A percentile compares a stretch with the other conserved stretches of the same genome.
phyloP scores from a whole-genome alignment of 2,888 invertebrate species.

The Ophion obscuratus region DNA sequence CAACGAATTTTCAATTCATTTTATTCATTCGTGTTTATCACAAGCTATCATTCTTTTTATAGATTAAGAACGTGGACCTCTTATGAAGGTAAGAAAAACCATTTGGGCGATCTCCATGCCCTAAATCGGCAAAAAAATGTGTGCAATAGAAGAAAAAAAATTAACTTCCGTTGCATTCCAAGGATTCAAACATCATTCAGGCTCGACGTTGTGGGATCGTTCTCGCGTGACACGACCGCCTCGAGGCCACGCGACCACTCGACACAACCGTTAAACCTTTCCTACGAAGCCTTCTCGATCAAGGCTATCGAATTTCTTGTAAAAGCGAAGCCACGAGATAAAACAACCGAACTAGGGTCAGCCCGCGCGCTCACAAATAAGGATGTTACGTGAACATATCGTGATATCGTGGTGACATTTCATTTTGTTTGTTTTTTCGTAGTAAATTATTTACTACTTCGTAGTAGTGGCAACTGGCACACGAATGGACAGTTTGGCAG shows the following conservation, averaged over 20 bases:
- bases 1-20: too few species aligned
- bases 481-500: slow-evolving; percentile 82
- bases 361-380: slow-evolving; percentile 30
- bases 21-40: too few species aligned
- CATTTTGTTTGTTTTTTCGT: slow-evolving; percentile 18
- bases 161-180: too few species aligned
- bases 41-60: too few species aligned
- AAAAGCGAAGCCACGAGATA: not conserved
- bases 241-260: not conserved
- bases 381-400: slow-evolving; percentile 25
- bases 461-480: slow-evolving; percentile 80
- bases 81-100: too few species aligned
- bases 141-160: too few species aligned
- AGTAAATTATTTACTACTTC: slow-evolving; percentile 61
- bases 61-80: too few species aligned
- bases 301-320: not conserved
- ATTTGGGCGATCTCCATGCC: too few species aligned
- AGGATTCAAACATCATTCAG: too few species aligned
- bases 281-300: not conserved
- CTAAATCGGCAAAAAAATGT: too few species aligned
- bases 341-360: slow-evolving; percentile 23
- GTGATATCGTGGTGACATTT: slow-evolving; percentile 36
- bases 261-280: not conserved
- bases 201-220: not conserved
- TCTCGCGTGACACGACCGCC: not conserved